Evolutionary conservation across 2,888 invertebrate genomes (phyloP), one percentile per base, ranked within the genome.

Genomic region (Myathropa florea): DNA sequence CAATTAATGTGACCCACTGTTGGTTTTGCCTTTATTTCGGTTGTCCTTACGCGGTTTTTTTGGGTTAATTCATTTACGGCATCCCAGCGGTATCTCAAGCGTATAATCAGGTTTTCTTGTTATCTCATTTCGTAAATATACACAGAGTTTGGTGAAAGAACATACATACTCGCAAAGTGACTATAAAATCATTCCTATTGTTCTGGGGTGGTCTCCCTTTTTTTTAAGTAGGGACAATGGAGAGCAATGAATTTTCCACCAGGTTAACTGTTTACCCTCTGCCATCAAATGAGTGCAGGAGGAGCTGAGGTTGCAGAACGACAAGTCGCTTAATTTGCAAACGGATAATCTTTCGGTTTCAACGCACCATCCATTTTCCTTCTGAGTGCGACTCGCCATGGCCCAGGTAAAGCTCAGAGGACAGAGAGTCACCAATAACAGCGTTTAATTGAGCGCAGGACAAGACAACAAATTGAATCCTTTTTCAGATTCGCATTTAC

Each of bases 261-360:
- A 73, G 72, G 81, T 82, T 85, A 73, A 81, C 85, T 81, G 77
- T 77, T 77, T 85, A 72, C 63, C 73, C 36, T 18, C 36, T 14
- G 10, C 63, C 36, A 33, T 61, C 60, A 39, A 36, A 21, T n/a
- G 33, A 60, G 9, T 21, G 53, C 26, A 26, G n/a, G 23, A n/a
- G 21, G 36, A 28, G 59, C 60, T 24, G 68, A 53, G 63, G 65
- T 39, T 23, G 55, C 55, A 59, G 78, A 26, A 82, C 72, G 73
- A 73, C 81, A 85, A 85, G 82, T 73, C 85, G 82, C 81, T 85
- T 85, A 85, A 85, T 85, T 85, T 85, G 81, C 82, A 85, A 81
- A 59, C 68, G 81, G 72, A 77, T 82, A 85, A 82, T 77, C 82
- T 80, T 70, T 53, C 73, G 68, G 70, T 77, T 78, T 85, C 63